These are phyloP conservation scores for Sabellastarte sp. DNA, from an alignment of 2,888 invertebrate genomes.

Conservation along the genomic window DNA sequence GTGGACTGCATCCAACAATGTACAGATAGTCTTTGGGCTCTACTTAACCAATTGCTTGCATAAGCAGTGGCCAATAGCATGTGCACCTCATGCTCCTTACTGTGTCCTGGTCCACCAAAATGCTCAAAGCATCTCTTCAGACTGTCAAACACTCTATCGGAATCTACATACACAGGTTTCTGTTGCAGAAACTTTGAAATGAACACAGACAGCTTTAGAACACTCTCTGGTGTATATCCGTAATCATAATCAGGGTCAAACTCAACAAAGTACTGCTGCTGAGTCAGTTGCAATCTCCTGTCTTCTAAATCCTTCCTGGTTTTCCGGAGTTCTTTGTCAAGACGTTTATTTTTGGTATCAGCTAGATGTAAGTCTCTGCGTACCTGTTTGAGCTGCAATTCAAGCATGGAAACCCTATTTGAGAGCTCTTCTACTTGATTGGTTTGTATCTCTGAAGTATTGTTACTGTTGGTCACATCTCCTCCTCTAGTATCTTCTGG, in stretches of 20 bases:
- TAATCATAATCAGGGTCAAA: constrained; percentile 46
- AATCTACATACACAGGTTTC: constrained; percentile 45
- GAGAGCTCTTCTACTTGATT: constrained; percentile 34
- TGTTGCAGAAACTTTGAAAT: constrained; percentile 41
- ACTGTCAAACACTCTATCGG: constrained; percentile 40
- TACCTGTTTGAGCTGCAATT: constrained; percentile 41
- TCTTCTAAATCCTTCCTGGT: constrained; percentile 41
- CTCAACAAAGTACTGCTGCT: constrained; percentile 36
- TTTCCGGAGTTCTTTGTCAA: constrained; percentile 43
- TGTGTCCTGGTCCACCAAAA: constrained; percentile 27
- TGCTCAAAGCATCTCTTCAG: constrained; percentile 46
- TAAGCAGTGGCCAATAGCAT: constrained; percentile 54
- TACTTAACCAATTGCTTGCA: constrained; percentile 52
- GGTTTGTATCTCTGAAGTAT: no score
- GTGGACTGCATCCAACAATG: constrained; percentile 45
- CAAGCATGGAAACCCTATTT: constrained; percentile 42
- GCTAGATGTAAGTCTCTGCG: constrained; percentile 45
- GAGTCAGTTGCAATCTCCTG: constrained; percentile 34
- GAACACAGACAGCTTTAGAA: constrained; percentile 43
- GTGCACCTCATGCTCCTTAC: constrained; percentile 47
- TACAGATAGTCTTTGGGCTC: constrained; percentile 38
- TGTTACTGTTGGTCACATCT: background rate
- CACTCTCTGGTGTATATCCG: constrained; percentile 42
- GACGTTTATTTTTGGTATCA: constrained; percentile 39
- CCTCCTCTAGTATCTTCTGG: background rate